A percentile compares a stretch with the other conserved stretches of the same genome.
phyloP scores from a whole-genome alignment of 2,113 vertebrate species.

The Vanacampus margaritifer region DNA sequence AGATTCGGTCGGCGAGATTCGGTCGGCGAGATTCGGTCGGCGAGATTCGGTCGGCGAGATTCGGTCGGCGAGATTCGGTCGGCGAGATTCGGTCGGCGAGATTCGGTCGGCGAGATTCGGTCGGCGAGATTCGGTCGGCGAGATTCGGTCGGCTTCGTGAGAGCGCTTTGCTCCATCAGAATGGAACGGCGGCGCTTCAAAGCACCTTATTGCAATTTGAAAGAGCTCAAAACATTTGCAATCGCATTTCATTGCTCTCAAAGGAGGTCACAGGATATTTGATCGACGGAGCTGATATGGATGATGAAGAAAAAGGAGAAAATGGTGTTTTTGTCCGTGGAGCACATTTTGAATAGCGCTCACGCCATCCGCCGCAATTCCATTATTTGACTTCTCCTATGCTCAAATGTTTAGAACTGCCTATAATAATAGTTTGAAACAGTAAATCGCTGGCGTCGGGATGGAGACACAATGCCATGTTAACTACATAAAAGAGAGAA shows the following conservation, averaged over 20 bases:
- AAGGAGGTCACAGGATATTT: slow-evolving; percentile 11
- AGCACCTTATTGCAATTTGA: background rate
- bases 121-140: background rate
- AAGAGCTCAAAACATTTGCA: background rate
- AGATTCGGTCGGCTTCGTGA: background rate
- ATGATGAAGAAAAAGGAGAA: background rate
- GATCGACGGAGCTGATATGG: background rate
- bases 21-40: background rate
- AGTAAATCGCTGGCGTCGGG: no score
- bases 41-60: background rate
- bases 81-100: background rate
- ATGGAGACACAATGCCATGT: no score
- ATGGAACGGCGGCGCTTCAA: background rate
- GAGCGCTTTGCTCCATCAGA: background rate
- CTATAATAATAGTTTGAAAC: no score
- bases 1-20: background rate
- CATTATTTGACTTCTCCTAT: background rate
- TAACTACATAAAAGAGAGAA: no score
- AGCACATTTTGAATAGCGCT: background rate
- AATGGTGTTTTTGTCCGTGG: background rate
- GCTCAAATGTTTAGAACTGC: background rate
- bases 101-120: background rate
- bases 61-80: background rate
- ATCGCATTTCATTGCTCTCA: background rate
- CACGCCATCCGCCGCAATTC: background rate